phyloP scores from a whole-genome alignment of 2,113 vertebrate species.

The Oxyruncus cristatus region DNA sequence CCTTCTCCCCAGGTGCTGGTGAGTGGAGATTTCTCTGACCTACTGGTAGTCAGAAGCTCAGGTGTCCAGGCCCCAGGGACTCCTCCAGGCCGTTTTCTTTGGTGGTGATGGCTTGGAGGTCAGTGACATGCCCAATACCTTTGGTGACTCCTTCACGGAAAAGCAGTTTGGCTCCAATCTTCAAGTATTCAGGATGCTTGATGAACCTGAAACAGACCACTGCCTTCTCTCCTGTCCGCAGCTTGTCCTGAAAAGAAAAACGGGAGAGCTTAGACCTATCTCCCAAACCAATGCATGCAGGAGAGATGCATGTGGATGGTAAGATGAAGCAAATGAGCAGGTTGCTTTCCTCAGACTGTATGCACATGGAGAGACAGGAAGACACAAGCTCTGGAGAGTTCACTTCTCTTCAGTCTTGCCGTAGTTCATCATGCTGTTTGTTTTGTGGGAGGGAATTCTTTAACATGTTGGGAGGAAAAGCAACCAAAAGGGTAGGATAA shows the following conservation, averaged over 20 bases:
- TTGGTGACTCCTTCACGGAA: constrained; percentile 96
- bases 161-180: constrained; percentile 93
- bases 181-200: constrained; percentile 97
- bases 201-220: constrained; percentile 95
- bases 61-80: constrained; percentile 56
- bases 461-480: background rate
- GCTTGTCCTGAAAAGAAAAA: constrained; percentile 82
- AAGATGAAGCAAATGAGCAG: background rate
- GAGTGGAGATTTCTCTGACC: constrained; percentile 36
- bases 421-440: background rate
- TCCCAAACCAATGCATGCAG: background rate
- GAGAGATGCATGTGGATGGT: background rate
- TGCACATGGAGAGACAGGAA: background rate
- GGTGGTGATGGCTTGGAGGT: constrained; percentile 83
- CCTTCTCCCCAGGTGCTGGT: constrained; percentile 13
- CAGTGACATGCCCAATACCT: constrained; percentile 95
- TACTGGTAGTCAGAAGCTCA: constrained; percentile 72
- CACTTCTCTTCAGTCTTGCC: background rate
- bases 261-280: background rate
- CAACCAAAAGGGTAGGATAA: background rate
- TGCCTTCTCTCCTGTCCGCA: constrained; percentile 95
- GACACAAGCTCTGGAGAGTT: background rate
- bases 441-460: background rate
- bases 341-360: background rate
- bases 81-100: constrained; percentile 70